A percentile compares a stretch with the other conserved stretches of the same genome.
phyloP scores from a whole-genome alignment of 2,888 invertebrate genomes.

The Heliconius ethilla region DNA sequence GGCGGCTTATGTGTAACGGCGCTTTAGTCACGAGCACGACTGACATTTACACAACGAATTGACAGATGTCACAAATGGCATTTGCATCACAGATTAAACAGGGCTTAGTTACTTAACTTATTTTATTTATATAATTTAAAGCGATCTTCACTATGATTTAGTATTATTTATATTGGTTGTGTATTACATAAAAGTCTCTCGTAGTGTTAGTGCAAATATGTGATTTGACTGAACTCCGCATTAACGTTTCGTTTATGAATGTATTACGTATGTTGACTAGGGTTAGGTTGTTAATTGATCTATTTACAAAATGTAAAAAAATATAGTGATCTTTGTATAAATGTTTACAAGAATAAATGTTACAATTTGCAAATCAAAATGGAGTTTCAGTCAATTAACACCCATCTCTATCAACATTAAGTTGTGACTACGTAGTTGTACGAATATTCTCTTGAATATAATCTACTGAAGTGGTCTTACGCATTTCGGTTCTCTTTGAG shows the following conservation, averaged over 20 bases:
- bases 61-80: slow-evolving; percentile 69
- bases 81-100: slow-evolving; percentile 55
- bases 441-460: neutral
- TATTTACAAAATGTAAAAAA: slow-evolving; percentile 72
- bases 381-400: slow-evolving; percentile 83
- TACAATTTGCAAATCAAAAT: slow-evolving; percentile 72
- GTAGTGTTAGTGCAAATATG: slow-evolving; percentile 56
- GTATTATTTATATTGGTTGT: slow-evolving; percentile 51
- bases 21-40: slow-evolving; percentile 54
- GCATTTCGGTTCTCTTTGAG: slow-evolving; percentile 53
- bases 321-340: slow-evolving; percentile 74
- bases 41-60: slow-evolving; percentile 65
- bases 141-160: slow-evolving; percentile 61
- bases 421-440: slow-evolving; percentile 31
- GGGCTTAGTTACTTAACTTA: slow-evolving; percentile 48
- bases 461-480: slow-evolving; percentile 44
- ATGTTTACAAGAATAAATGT: slow-evolving; percentile 79
- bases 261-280: slow-evolving; percentile 69
- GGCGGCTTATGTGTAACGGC: slow-evolving; percentile 58
- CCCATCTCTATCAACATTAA: slow-evolving; percentile 73
- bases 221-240: slow-evolving; percentile 79
- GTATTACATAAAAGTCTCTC: slow-evolving; percentile 50
- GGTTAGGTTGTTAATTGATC: slow-evolving; percentile 81
- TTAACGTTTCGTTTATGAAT: slow-evolving; percentile 60
- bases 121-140: slow-evolving; percentile 61